Evolutionary conservation across 2,888 invertebrate species (phyloP), one percentile per base, ranked within the genome.

Genomic region (Chouioia cunea): DNA sequence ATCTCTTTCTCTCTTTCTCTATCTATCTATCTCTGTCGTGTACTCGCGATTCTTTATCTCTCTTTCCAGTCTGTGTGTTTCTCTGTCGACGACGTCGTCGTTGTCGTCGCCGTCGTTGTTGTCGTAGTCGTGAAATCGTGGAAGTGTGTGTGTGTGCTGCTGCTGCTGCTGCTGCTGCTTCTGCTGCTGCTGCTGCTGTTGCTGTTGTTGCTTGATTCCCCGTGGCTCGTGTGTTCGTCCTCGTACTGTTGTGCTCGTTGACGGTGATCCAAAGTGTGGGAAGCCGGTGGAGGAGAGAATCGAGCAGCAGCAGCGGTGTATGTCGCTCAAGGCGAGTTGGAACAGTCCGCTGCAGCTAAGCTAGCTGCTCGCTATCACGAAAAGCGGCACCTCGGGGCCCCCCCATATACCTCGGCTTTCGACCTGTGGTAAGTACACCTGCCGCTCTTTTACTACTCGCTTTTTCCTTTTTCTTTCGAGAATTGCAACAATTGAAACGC

Each of bases 341-440:
- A 43, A 43, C 36, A 56, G 54, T n/a, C 27, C n/a, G n/a, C n/a
- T 27, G 27, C 27, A 27, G 27, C 27, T 27, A 6, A 27, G 27
- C 27, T 27, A 27, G 75, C 76, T 77, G 78, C 76, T 76, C 78
- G 80, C 76, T 77, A 79, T 79, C 79, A 79, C 77, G 77, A 78
- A 82, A 82, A 83, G 82, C 82, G 82, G 84, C 84, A 86, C 83
- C 85, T 81, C 78, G 82, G 77, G 81, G 27, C 27, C 27, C 27
- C n/a, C 27, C 27, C 27, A 27, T 27, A 27, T 80, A 81, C 83
- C 81, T 82, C 84, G 82, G 78, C 89, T 88, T 27, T 27, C 88
- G 88, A 88, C 89, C 88, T 88, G 89, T 90, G 93, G 93, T 92
- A 89, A 93, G 92, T 92, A 81, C 73, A 56, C 62, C 16, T 27